Percentiles rank a stretch among this genome's conserved stretches.
These are phyloP conservation scores for Molanna angustata DNA, from an alignment of 2,888 invertebrate genomes.

Conservation along the genomic window DNA sequence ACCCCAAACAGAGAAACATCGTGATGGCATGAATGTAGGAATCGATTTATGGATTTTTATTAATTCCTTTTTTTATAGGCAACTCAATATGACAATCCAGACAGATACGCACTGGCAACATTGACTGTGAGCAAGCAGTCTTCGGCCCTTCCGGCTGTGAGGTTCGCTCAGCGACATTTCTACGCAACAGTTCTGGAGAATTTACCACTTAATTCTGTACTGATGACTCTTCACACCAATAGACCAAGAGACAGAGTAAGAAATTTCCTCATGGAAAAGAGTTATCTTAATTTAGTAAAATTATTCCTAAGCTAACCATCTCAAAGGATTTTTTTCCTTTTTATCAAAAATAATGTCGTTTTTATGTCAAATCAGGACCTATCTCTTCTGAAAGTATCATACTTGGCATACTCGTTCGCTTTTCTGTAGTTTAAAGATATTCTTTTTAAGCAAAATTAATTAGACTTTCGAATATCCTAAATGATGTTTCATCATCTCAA, in stretches of 20 bases:
- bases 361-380: too few relatives aligned
- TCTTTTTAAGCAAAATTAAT: too few relatives aligned
- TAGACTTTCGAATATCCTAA: too few relatives aligned
- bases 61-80: slow-evolving; percentile 53
- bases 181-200: slow-evolving; percentile 73
- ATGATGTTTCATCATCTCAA: too few relatives aligned
- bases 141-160: slow-evolving; percentile 44
- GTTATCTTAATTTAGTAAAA: background rate
- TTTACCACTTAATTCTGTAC: slow-evolving; percentile 67
- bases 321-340: too few relatives aligned
- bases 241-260: slow-evolving; percentile 54
- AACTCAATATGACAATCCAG: slow-evolving; percentile 80
- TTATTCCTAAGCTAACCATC: background rate
- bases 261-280: background rate
- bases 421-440: too few relatives aligned
- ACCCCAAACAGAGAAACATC: too few relatives aligned
- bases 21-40: too few relatives aligned
- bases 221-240: slow-evolving; percentile 68
- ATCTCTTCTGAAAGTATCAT: too few relatives aligned
- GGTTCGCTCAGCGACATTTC: slow-evolving; percentile 71
- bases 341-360: too few relatives aligned
- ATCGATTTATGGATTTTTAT: too few relatives aligned
- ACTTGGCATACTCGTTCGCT: too few relatives aligned
- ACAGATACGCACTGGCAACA: slow-evolving; percentile 84
- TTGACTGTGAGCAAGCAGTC: slow-evolving; percentile 56